Evolutionary conservation across 64 coral and sea anemone species (phyloP), one percentile per base, ranked within the genome.

Genomic region (Dendronephthya gigantea): DNA sequence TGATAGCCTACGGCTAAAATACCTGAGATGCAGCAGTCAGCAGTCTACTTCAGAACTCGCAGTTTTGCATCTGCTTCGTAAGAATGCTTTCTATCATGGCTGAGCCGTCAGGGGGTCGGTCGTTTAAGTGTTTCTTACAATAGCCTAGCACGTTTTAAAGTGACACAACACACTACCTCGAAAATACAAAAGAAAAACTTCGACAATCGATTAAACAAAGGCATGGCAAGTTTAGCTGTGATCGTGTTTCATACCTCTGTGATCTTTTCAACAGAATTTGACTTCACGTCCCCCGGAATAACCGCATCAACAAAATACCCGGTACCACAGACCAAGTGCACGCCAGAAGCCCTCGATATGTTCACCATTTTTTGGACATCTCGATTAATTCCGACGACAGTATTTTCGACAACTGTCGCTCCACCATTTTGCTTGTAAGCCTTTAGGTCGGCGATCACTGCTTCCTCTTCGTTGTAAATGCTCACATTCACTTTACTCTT

Each of bases 291-390:
- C 12, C 48, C 58, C 34, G 91, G 45, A 48, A 89, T 86, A 13
- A 86, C 66, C 14, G 83, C 45, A 83, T 97, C 94, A 23, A 97
- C 16, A 55, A 93, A 97, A 82, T 69, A 97, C 4, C 94, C 94
- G 36, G 94, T 97, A 3, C 94, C 94, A 47, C 85, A 87, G 40
- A 97, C 88, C 17, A 97, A 84, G 89, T 97, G 93, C 12, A 97
- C 58, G 30, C 91, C 91, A 31, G 94, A 91, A 40, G 87, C 86
- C 28, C 70, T 39, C 5, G 94, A 85, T 36, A 88, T 82, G 45
- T 88, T 86, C 23, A 82, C 90, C 12, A 86, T 68, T 66, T 84
- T 83, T 50, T 88, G 89, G 29, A 97, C 91, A 89, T 93, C 85
- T 59, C 91, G 69, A 33, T 76, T 28, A 10, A 97, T 93, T 16